A percentile compares a stretch with the other conserved stretches of the same genome.
Conservation (phyloP, 2,888 invertebrate genomes). For the Diogma glabrata region DNA sequence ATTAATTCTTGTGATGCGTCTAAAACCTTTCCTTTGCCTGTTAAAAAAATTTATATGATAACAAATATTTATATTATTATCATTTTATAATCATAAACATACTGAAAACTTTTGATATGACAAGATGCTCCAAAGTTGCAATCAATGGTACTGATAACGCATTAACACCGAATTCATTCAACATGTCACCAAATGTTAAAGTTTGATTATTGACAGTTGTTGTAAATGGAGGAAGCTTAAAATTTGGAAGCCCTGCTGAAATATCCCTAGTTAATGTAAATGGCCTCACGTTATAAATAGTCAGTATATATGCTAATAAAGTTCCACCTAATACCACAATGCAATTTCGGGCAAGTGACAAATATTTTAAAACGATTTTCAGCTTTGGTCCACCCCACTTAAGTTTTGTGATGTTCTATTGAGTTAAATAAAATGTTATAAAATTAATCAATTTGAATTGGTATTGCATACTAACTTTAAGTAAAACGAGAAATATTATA, state of each 20-base stretch:
- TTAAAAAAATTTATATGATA: no score
- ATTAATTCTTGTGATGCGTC: conserved; percentile 87
- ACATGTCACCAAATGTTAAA: no score
- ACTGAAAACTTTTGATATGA: conserved; percentile 69
- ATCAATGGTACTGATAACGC: conserved; percentile 58
- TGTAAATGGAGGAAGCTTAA: conserved; percentile 51
- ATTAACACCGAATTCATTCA: conserved; percentile 47
- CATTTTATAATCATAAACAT: conserved; percentile 28
- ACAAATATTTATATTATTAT: background rate
- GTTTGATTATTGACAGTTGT: conserved; percentile 47
- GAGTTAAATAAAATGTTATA: no score
- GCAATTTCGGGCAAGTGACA: conserved; percentile 64
- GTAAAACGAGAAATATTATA: conserved; percentile 45
- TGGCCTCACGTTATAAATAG: conserved; percentile 40
- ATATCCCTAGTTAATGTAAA: conserved; percentile 61
- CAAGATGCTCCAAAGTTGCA: conserved; percentile 60
- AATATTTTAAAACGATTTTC: conserved; percentile 28
- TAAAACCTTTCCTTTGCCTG: conserved; percentile 59
- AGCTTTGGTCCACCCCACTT: no score
- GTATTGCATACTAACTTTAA: no score
- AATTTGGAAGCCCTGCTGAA: conserved; percentile 55
- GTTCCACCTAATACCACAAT: conserved; percentile 61
- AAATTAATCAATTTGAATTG: no score
- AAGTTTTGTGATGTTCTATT: no score
- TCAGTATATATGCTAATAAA: conserved; percentile 47